A percentile compares a stretch with the other conserved stretches of the same genome.
Conservation (phyloP, 2,888 invertebrate genomes). For the Mayetiola destructor region DNA sequence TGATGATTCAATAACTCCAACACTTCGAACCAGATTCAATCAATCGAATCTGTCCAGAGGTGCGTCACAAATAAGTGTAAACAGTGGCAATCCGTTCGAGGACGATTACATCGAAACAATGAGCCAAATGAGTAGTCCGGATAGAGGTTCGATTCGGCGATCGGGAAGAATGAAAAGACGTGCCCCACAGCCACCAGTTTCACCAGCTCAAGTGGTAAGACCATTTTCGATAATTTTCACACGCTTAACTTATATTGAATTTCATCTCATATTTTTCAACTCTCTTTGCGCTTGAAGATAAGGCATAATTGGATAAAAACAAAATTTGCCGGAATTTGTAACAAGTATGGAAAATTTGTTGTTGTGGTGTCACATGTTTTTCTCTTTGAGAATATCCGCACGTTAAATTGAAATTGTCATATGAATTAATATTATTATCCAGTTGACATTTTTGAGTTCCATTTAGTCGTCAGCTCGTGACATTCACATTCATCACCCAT, state of each 20-base stretch:
- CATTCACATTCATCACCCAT: too few relatives aligned
- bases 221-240: too few relatives aligned
- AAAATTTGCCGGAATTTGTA: background rate
- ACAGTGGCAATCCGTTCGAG: slow-evolving; percentile 46
- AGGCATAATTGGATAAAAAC: background rate
- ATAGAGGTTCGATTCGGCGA: slow-evolving; percentile 24
- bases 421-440: too few relatives aligned
- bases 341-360: too few relatives aligned
- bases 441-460: too few relatives aligned
- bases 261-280: background rate
- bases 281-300: background rate
- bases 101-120: slow-evolving; percentile 28
- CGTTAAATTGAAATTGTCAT: too few relatives aligned
- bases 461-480: too few relatives aligned
- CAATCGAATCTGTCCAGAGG: slow-evolving; percentile 29
- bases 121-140: slow-evolving; percentile 18
- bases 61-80: slow-evolving; percentile 42
- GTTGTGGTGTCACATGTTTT: too few relatives aligned
- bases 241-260: background rate
- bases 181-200: slow-evolving; percentile 43
- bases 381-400: too few relatives aligned
- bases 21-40: slow-evolving; percentile 38
- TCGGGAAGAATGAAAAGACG: slow-evolving; percentile 47
- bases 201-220: slow-evolving; percentile 17
- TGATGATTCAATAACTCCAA: slow-evolving; percentile 42